phyloP scores from a whole-genome alignment of 2,888 invertebrate species.

The Platycheirus rosarum region DNA sequence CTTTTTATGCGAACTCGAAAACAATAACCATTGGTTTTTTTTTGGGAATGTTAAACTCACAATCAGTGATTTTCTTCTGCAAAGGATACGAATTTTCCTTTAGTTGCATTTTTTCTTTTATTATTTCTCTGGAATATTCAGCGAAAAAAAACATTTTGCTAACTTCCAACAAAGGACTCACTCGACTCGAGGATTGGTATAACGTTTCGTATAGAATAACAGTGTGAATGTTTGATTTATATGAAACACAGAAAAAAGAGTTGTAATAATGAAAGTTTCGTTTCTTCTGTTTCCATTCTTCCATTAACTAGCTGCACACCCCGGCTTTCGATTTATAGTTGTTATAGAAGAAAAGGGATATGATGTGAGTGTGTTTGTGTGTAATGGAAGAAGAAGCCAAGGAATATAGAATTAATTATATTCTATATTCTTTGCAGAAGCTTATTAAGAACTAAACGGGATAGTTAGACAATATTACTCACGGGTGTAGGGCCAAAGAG shows the following conservation, averaged over 20 bases:
- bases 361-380: too few relatives aligned
- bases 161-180: slow-evolving; percentile 44
- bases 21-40: neutral
- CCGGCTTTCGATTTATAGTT: neutral
- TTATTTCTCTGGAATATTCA: slow-evolving; percentile 35
- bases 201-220: slow-evolving; percentile 42
- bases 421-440: neutral
- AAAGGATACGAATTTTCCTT: neutral
- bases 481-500: slow-evolving; percentile 41
- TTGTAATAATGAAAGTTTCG: slow-evolving; percentile 62
- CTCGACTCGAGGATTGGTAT: slow-evolving; percentile 42
- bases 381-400: too few relatives aligned
- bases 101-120: slow-evolving; percentile 15
- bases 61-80: neutral
- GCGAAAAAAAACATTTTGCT: slow-evolving; percentile 28
- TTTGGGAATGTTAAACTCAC: neutral
- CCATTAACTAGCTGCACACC: slow-evolving; percentile 12
- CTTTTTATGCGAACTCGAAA: neutral
- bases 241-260: slow-evolving; percentile 33
- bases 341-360: neutral
- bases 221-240: slow-evolving; percentile 53
- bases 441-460: slow-evolving; percentile 60
- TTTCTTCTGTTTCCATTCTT: slow-evolving; percentile 36
- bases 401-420: too few relatives aligned
- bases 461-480: slow-evolving; percentile 56